Evolutionary conservation across 2,797 vertebrate genomes (phyloP), one percentile per base, ranked within the genome.

Genomic region (Coracias cyanogaster): DNA sequence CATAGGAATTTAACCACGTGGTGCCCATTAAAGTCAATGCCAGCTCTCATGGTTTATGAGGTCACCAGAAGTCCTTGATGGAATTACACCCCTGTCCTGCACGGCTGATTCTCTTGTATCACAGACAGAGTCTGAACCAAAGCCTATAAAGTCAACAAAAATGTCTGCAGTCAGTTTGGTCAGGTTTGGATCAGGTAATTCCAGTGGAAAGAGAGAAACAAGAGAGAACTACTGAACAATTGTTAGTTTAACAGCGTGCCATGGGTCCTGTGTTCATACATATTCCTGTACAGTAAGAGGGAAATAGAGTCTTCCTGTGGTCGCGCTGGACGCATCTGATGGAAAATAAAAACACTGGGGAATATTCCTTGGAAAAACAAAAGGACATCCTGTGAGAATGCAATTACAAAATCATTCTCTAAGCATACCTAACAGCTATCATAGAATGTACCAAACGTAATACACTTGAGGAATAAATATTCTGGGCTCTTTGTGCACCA

Each of bases 21-120:
- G 46, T 95, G 84, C 54, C 90, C 94, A 96, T 97, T 97, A 97
- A 97, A 97, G 93, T 83, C 91, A 94, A 70, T 89, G 93, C 92
- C 94, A 96, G 92, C 61, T 91, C 92, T 93, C 62, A 88, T 93
- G 91, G 92, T 97, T 97, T 97, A 97, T 92, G 95, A 97, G 95
- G 94, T 97, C 97, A 97, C 84, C 66, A 93, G 84, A 96, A 97
- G 89, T 90, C 83, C 92, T 93, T 95, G 93, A 96, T 96, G 83
- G 94, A 97, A 97, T 97, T 97, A 97, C 90, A 96, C 71, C 82
- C 94, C 41, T 2, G 3, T 80, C 85, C 88, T 60, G 33, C 57
- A 87, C 0, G 9, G 83, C 8, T 37, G 64, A 92, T 82, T 94
- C 91, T 96, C 62, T 77, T 70, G 62, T 93, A 82, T 93, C 89